phyloP scores from a whole-genome alignment of 1,140 invertebrate species.

The Sitobion miscanthi region DNA sequence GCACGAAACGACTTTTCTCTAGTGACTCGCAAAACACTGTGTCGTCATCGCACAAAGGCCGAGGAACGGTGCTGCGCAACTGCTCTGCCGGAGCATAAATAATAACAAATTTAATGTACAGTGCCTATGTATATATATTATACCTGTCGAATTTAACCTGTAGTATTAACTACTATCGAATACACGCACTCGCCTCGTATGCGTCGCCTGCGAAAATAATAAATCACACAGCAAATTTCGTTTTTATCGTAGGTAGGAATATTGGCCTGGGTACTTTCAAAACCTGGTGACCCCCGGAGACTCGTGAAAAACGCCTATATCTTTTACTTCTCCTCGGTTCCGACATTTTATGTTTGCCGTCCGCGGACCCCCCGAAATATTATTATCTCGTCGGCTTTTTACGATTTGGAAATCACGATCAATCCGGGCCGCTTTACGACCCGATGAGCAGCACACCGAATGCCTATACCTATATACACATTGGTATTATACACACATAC shows the following conservation, averaged over 20 bases:
- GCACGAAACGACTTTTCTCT: background rate
- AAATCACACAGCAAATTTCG: background rate
- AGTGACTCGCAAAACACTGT: background rate
- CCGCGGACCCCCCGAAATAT: conserved; percentile 48
- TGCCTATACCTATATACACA: background rate
- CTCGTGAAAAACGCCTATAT: background rate
- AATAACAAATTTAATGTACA: background rate
- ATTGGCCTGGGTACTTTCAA: background rate
- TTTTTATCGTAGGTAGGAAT: background rate
- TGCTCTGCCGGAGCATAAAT: background rate
- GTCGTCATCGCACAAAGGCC: background rate
- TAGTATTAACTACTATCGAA: background rate
- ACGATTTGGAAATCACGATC: conserved; percentile 55
- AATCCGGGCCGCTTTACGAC: conserved; percentile 54
- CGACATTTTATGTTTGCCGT: background rate
- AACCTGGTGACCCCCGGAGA: background rate
- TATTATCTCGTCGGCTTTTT: conserved; percentile 47
- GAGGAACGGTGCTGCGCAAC: background rate
- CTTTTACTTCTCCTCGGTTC: background rate
- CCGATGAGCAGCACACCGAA: conserved; percentile 28
- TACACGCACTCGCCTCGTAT: background rate
- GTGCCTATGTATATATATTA: too few relatives aligned
- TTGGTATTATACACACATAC: background rate
- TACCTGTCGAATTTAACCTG: background rate
- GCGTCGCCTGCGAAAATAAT: background rate